These are phyloP conservation scores for Molossus molossus DNA, from an alignment of 2,797 vertebrate species.

Conservation along the genomic window DNA sequence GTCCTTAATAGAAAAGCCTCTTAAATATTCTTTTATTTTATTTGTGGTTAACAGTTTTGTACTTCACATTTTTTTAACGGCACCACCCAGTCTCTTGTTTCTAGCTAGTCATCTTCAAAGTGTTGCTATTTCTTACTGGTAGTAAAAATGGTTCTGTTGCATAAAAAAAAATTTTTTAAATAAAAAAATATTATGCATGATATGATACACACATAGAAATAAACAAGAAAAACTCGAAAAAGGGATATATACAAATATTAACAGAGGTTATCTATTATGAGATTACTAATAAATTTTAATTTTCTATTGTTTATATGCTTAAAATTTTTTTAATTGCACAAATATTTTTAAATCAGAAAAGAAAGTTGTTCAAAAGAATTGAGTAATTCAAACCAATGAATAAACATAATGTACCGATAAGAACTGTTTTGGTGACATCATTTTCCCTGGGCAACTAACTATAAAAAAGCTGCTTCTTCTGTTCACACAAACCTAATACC, in stretches of 20 bases:
- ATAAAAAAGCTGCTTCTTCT: not conserved
- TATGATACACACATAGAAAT: not conserved
- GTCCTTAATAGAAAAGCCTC: constrained; percentile 34
- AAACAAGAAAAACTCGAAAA: not conserved
- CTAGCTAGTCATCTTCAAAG: not conserved
- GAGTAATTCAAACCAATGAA: not conserved
- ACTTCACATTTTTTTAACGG: constrained; percentile 70
- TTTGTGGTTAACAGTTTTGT: constrained; percentile 73
- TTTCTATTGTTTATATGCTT: not conserved
- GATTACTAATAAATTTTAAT: not conserved
- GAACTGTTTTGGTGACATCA: not conserved
- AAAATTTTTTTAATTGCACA: not conserved
- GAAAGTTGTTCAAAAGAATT: not conserved
- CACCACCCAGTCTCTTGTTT: not conserved
- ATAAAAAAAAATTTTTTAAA: no score
- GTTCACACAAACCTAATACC: not conserved
- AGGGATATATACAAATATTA: not conserved
- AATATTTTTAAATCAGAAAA: constrained; percentile 43
- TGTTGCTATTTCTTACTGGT: constrained; percentile 73
- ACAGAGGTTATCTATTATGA: not conserved
- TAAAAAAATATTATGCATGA: no score
- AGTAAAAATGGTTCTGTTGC: constrained; percentile 70
- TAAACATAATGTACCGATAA: not conserved
- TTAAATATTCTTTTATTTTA: constrained; percentile 67
- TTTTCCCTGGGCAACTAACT: not conserved